Evolutionary conservation across 2,113 vertebrate genomes (phyloP).

Genomic region (Mormoops blainvillei): DNA sequence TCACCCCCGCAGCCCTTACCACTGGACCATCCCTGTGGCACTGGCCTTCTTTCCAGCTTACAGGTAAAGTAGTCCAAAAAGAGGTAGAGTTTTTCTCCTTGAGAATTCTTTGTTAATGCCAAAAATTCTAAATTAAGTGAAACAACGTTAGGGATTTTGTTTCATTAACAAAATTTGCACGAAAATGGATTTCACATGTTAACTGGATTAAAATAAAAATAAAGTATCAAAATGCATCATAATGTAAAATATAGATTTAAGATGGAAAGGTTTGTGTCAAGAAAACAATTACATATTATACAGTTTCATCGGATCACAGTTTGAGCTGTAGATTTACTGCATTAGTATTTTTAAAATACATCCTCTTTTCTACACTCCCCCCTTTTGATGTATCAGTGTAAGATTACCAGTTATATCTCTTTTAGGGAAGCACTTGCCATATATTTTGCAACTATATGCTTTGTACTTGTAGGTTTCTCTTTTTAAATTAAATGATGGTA

Average conservation of each 20-base stretch:
- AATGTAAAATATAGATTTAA: not conserved
- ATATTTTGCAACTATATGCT: not conserved
- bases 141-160: not conserved
- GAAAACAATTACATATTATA: not conserved
- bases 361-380: not conserved
- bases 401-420: not conserved
- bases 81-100: not conserved
- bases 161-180: not conserved
- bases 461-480: not conserved
- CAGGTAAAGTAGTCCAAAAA: not conserved
- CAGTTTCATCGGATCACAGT: not conserved
- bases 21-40: not conserved
- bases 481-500: not conserved
- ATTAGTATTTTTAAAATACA: not conserved
- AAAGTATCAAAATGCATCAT: not conserved
- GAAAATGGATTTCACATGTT: not conserved
- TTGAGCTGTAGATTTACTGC: not conserved
- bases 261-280: not conserved
- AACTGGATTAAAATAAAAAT: not conserved
- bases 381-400: not conserved
- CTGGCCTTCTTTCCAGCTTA: not conserved
- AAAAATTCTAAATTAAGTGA: not conserved
- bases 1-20: not conserved
- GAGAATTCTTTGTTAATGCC: not conserved
- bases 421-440: not conserved